Base-by-base conservation (phyloP, 2,113 vertebrate species). In the Sylvietta virens region DNA sequence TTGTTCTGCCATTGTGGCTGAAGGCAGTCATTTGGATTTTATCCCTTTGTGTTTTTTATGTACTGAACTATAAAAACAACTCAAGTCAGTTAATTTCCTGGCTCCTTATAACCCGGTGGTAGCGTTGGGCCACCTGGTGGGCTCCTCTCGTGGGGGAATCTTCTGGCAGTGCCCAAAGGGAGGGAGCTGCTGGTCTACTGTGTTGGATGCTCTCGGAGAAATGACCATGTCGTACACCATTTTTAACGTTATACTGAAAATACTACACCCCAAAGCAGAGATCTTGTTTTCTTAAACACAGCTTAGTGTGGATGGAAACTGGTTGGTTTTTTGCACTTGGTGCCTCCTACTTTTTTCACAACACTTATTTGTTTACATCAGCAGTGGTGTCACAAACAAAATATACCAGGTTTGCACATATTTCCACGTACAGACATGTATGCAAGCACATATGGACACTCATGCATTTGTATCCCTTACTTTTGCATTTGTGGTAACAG, bases 381-480 rank as follows among this genome's bases (percentile, higher is more conserved):
- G 50, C 1, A 0, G 23, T 31, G 44, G 21, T 50, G 47, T 76
- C 78, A 28, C 35, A 57, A 26, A 50, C 54, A 33, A 71, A 35
- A 15, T 81, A 15, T 33, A 47, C 18, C 28, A 48, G 27, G 15
- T 26, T 57, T 31, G 28, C 22, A 30, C 4, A 0, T 42, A 31
- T 60, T 61, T 83, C 42, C 30, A 30, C 0, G 0, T 60, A 58
- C 15, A 11, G n/a, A 15, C 0, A 0, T 6, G 19, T 62, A 7
- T 45, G 42, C 44, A 69, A 44, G 39, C 50, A 24, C 2, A 1
- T 65, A 30, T 6, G 60, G 70, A 20, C 2, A 3, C 18, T 53
- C 1, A 1, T 26, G 37, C 26, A 4, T 48, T 82, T 60, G 33
- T 71, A 21, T 39, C 26, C 24, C 47, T 62, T 37, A 16, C 48